phyloP scores from a whole-genome alignment of 2,797 vertebrate species.

The Notolabrus celidotus region DNA sequence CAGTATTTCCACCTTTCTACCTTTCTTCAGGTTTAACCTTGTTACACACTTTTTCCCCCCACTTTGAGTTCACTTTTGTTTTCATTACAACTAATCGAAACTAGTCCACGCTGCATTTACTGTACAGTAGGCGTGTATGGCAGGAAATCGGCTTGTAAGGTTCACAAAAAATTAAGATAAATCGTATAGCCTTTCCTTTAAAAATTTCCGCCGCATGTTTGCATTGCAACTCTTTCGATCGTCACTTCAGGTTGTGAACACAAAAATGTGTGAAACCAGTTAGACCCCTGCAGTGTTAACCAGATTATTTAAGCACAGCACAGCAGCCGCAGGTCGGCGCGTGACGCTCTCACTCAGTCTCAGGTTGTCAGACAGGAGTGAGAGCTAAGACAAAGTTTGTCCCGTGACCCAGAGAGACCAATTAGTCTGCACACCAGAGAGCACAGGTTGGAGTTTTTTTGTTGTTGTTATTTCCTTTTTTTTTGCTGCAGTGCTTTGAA shows the following conservation, averaged over 20 bases:
- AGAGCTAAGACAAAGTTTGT: slow-evolving; percentile 49
- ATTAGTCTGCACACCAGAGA: slow-evolving; percentile 67
- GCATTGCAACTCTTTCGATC: slow-evolving; percentile 39
- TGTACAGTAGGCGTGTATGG: slow-evolving; percentile 53
- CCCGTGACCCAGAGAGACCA: slow-evolving; percentile 78
- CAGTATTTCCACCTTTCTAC: slow-evolving; percentile 22
- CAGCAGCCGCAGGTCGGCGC: neutral
- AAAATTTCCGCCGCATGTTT: neutral
- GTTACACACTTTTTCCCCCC: neutral
- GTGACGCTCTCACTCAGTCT: slow-evolving; percentile 8
- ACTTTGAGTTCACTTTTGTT: slow-evolving; percentile 47
- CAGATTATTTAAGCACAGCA: neutral
- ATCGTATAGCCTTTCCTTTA: slow-evolving; percentile 16
- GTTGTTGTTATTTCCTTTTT: slow-evolving; percentile 13
- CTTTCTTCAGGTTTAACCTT: slow-evolving; percentile 36
- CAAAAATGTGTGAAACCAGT: slow-evolving; percentile 9
- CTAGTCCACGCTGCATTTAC: slow-evolving; percentile 55
- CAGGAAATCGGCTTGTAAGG: slow-evolving; percentile 69
- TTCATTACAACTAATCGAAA: slow-evolving; percentile 73
- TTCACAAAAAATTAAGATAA: slow-evolving; percentile 26
- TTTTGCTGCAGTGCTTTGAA: slow-evolving; percentile 29
- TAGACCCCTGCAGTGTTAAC: neutral
- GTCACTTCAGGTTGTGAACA: slow-evolving; percentile 39
- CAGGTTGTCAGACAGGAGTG: slow-evolving; percentile 32
- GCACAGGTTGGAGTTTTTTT: slow-evolving; percentile 26